These are phyloP conservation scores for Hoplias malabaricus DNA, from an alignment of 2,113 vertebrate genomes.

Conservation along the genomic window DNA sequence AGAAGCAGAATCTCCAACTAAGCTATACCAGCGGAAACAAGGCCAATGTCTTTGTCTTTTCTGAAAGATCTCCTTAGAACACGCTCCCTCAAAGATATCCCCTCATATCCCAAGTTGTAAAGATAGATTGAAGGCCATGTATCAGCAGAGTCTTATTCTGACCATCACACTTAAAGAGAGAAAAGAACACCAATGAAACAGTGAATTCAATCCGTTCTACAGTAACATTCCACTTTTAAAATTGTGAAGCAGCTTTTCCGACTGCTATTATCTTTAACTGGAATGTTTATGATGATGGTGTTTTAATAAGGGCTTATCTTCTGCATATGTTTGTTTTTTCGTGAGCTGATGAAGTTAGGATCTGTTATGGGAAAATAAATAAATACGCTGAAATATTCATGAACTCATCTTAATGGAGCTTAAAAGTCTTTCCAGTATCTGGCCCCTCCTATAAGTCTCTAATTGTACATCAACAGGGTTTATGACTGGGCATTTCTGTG, in stretches of 20 bases:
- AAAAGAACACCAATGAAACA: not conserved
- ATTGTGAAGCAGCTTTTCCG: too few relatives aligned
- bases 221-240: too few relatives aligned
- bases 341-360: not conserved
- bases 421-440: not conserved
- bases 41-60: too few relatives aligned
- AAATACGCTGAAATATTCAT: not conserved
- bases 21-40: too few relatives aligned
- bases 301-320: not conserved
- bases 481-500: not conserved
- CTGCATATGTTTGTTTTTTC: not conserved
- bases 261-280: too few relatives aligned
- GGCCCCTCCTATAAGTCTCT: not conserved
- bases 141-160: not conserved
- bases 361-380: not conserved
- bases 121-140: not conserved
- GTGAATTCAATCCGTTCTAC: too few relatives aligned
- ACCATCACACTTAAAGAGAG: not conserved
- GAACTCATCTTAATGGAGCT: too few relatives aligned
- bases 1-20: too few relatives aligned
- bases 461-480: slow-evolving; percentile 14
- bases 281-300: too few relatives aligned
- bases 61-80: too few relatives aligned
- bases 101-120: not conserved
- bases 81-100: too few relatives aligned